phyloP scores from a whole-genome alignment of 64 coral and sea anemone species.

The Montipora capricornis region DNA sequence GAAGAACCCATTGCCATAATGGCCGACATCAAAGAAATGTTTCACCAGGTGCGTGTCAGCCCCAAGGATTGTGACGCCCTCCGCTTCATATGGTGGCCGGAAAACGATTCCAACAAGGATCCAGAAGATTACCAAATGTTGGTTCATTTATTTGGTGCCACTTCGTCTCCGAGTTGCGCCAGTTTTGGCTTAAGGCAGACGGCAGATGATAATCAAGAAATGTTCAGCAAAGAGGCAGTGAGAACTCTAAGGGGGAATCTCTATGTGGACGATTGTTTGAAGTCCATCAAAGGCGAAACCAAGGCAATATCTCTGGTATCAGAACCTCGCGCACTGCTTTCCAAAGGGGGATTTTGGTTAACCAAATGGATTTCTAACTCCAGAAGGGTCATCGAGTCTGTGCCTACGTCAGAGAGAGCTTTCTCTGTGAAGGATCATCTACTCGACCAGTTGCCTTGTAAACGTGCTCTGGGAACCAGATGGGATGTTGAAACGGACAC shows the following conservation, averaged over 20 bases:
- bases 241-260: background rate
- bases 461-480: conserved; percentile 10
- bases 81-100: conserved; percentile 61
- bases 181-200: conserved; percentile 49
- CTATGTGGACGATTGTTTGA: conserved; percentile 32
- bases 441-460: background rate
- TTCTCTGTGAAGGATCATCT: too few relatives aligned
- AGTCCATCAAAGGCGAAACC: background rate
- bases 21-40: too few relatives aligned
- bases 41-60: background rate
- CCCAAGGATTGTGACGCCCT: conserved; percentile 40
- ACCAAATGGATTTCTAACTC: conserved; percentile 15
- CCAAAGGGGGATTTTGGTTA: background rate
- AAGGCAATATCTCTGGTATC: background rate
- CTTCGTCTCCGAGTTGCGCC: conserved; percentile 40
- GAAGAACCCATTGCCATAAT: too few relatives aligned
- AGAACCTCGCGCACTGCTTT: background rate
- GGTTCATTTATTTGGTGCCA: conserved; percentile 48
- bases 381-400: background rate
- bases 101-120: conserved; percentile 11
- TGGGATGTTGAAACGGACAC: conserved; percentile 2
- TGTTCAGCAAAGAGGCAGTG: background rate
- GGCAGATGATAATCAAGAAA: background rate
- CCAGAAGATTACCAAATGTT: conserved; percentile 4
- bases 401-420: too few relatives aligned